Evolutionary conservation across 92 coral and sea anemone species (phyloP).

Genomic region (Heliopora coerulea): DNA sequence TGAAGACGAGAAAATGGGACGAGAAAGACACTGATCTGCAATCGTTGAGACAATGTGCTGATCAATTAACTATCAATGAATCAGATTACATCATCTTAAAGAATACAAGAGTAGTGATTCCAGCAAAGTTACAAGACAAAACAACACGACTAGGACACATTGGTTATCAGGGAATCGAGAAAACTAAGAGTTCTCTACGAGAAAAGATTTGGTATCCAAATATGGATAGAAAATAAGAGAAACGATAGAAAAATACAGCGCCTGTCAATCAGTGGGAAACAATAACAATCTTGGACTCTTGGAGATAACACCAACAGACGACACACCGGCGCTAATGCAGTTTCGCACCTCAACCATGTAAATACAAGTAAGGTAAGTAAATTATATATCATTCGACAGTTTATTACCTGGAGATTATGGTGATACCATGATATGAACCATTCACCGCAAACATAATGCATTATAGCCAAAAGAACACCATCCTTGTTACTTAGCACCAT

Average conservation of each 20-base stretch:
- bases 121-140: slow-evolving; percentile 16
- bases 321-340: too few species aligned
- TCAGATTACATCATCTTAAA: slow-evolving; percentile 22
- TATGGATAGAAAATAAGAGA: slow-evolving; percentile 27
- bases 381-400: too few species aligned
- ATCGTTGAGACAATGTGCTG: slow-evolving; percentile 31
- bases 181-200: slow-evolving; percentile 27
- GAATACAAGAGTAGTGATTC: slow-evolving; percentile 29
- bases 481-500: too few species aligned
- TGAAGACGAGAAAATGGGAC: slow-evolving; percentile 24
- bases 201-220: slow-evolving; percentile 40
- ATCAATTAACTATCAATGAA: slow-evolving; percentile 9
- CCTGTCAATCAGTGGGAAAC: slow-evolving; percentile 26
- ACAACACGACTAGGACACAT: slow-evolving; percentile 17
- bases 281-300: slow-evolving; percentile 1
- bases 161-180: slow-evolving; percentile 31
- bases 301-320: slow-evolving; percentile 28
- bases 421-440: too few species aligned
- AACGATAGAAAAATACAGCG: slow-evolving; percentile 9
- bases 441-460: too few species aligned
- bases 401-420: too few species aligned
- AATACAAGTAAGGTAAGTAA: too few species aligned
- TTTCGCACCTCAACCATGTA: too few species aligned
- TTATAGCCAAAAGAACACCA: too few species aligned
- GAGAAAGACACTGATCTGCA: slow-evolving; percentile 20